phyloP scores from a whole-genome alignment of 1,140 invertebrate species.

The Caenorhabditis remanei region DNA sequence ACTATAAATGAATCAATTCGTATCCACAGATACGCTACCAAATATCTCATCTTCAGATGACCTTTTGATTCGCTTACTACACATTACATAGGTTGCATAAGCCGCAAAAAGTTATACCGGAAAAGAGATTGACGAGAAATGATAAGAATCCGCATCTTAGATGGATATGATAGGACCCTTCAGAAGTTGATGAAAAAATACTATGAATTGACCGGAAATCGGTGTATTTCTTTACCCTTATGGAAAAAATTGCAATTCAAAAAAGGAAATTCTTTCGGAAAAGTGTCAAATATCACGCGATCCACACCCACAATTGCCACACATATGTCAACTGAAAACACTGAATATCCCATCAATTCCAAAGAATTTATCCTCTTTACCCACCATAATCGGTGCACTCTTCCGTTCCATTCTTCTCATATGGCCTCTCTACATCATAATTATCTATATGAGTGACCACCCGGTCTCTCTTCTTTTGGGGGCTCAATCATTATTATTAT shows the following conservation, averaged over 20 bases:
- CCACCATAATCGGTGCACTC: slow-evolving; percentile 1
- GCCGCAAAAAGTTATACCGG: slow-evolving; percentile 35
- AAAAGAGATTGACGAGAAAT: background rate
- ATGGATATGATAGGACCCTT: background rate
- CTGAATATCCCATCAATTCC: background rate
- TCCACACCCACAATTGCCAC: background rate
- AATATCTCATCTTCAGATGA: background rate
- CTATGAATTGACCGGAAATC: too few relatives aligned
- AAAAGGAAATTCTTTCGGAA: background rate
- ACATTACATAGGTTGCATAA: background rate
- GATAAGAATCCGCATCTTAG: background rate
- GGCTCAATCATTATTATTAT: slow-evolving; percentile 54
- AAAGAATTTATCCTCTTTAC: background rate
- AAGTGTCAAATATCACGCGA: slow-evolving; percentile 44
- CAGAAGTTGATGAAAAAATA: too few relatives aligned
- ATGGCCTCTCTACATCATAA: slow-evolving; percentile 36
- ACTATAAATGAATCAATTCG: too few relatives aligned
- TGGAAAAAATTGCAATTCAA: background rate
- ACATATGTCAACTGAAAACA: background rate
- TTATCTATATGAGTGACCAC: slow-evolving; percentile 44
- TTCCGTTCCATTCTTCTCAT: background rate
- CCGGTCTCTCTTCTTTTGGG: background rate
- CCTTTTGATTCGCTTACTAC: slow-evolving; percentile 39
- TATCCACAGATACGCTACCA: too few relatives aligned
- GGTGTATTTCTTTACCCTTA: too few relatives aligned